phyloP scores from a whole-genome alignment of 2,888 invertebrate species.

The Sycophila texana region DNA sequence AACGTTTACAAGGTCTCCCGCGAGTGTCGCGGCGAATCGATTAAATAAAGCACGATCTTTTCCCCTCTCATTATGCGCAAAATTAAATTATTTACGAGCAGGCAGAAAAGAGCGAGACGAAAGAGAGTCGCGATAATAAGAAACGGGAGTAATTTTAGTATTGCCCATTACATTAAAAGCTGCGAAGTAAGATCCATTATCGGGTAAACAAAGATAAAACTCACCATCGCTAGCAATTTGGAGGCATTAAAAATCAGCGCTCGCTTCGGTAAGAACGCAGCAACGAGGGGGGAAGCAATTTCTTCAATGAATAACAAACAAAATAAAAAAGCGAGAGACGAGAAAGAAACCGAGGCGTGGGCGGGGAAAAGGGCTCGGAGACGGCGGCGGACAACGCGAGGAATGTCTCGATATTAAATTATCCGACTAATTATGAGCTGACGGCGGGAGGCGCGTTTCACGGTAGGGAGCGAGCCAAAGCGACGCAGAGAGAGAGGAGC shows the following conservation, averaged over 20 bases:
- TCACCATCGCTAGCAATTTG: too few species aligned
- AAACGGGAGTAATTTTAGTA: too few species aligned
- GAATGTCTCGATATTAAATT: conserved; percentile 48
- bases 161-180: too few species aligned
- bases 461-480: neutral
- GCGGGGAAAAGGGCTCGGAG: neutral
- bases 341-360: conserved; percentile 27
- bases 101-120: neutral
- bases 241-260: neutral
- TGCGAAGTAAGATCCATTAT: too few species aligned
- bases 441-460: conserved; percentile 6
- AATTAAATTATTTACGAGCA: too few species aligned
- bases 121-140: neutral
- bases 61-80: neutral
- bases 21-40: too few species aligned
- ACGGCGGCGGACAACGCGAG: neutral
- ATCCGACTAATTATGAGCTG: conserved; percentile 38
- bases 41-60: neutral
- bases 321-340: conserved; percentile 5
- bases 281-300: conserved; percentile 8
- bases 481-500: neutral
- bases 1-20: too few species aligned
- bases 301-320: conserved; percentile 19
- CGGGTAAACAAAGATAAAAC: too few species aligned
- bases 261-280: neutral